A percentile compares a stretch with the other conserved stretches of the same genome.
phyloP scores from a whole-genome alignment of 2,888 invertebrate genomes.

The Odiellus spinosus region DNA sequence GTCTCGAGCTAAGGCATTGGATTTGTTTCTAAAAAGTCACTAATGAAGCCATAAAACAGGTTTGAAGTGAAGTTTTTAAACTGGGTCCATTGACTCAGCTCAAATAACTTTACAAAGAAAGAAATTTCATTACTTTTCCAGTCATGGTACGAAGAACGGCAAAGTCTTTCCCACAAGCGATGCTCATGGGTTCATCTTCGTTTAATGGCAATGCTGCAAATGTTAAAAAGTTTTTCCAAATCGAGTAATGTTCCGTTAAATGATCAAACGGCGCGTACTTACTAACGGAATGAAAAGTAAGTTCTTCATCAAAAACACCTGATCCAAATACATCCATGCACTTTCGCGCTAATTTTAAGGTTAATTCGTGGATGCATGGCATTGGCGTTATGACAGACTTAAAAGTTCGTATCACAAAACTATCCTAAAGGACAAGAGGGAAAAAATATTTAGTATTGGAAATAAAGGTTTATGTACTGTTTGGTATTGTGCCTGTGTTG shows the following conservation, averaged over 20 bases:
- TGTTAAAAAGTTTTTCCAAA: too few relatives aligned
- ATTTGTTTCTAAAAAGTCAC: too few relatives aligned
- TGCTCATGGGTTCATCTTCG: conserved; percentile 33
- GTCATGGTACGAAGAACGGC: conserved; percentile 63
- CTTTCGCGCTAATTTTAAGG: conserved; percentile 58
- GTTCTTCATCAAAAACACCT: conserved; percentile 52
- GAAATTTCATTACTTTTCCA: conserved; percentile 47
- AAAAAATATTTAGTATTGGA: too few relatives aligned
- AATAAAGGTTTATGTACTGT: too few relatives aligned
- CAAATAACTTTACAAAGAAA: too few relatives aligned
- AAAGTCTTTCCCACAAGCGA: conserved; percentile 80
- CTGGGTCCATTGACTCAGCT: too few relatives aligned
- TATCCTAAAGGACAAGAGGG: conserved; percentile 36
- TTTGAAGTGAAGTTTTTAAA: too few relatives aligned
- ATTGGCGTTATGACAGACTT: conserved; percentile 43
- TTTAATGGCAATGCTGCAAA: background rate
- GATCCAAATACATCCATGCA: conserved; percentile 59
- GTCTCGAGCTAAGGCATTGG: too few relatives aligned
- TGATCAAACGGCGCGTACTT: conserved; percentile 16
- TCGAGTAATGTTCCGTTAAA: too few relatives aligned
- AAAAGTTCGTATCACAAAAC: conserved; percentile 57
- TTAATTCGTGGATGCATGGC: conserved; percentile 43
- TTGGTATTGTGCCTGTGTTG: too few relatives aligned
- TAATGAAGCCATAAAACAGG: too few relatives aligned
- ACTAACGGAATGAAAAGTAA: conserved; percentile 28